These are phyloP conservation scores for Drosophila falleni DNA, from an alignment of 2,888 invertebrate genomes.

Conservation along the genomic window DNA sequence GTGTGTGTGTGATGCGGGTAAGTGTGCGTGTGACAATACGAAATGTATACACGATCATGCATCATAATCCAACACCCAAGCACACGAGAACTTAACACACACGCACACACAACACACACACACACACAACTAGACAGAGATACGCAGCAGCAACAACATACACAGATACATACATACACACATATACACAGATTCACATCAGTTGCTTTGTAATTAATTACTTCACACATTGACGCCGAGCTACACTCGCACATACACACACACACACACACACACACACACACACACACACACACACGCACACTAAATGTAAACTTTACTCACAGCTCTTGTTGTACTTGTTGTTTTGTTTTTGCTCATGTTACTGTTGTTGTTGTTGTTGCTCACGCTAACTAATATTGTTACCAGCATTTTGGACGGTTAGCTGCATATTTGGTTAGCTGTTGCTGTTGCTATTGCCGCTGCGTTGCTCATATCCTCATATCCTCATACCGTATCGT, in stretches of 20 bases:
- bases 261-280: too few relatives aligned
- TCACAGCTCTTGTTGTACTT: conserved; percentile 45
- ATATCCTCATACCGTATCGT: conserved; percentile 33
- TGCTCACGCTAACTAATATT: conserved; percentile 73
- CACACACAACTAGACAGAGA: conserved; percentile 19
- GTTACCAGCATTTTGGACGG: conserved; percentile 77
- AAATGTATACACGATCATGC: conserved; percentile 74
- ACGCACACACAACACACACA: conserved; percentile 34
- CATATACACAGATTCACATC: conserved; percentile 69
- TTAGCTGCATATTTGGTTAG: conserved; percentile 78
- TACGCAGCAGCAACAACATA: conserved; percentile 1
- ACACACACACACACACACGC: conserved; percentile 27
- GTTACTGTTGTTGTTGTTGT: conserved; percentile 22
- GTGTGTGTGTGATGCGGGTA: conserved; percentile 36
- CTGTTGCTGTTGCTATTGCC: conserved; percentile 59
- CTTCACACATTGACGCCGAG: conserved; percentile 80
- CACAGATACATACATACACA: conserved; percentile 15
- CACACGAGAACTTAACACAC: conserved; percentile 56
- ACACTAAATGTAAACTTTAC: conserved; percentile 67
- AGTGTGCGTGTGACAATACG: conserved; percentile 71
- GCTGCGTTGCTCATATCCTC: conserved; percentile 52
- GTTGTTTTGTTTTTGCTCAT: conserved; percentile 13
- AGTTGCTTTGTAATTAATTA: conserved; percentile 81
- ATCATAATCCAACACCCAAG: conserved; percentile 77
- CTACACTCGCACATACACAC: conserved; percentile 32